These are phyloP conservation scores for Hirudo medicinalis DNA, from an alignment of 1,140 invertebrate genomes.

Conservation along the genomic window DNA sequence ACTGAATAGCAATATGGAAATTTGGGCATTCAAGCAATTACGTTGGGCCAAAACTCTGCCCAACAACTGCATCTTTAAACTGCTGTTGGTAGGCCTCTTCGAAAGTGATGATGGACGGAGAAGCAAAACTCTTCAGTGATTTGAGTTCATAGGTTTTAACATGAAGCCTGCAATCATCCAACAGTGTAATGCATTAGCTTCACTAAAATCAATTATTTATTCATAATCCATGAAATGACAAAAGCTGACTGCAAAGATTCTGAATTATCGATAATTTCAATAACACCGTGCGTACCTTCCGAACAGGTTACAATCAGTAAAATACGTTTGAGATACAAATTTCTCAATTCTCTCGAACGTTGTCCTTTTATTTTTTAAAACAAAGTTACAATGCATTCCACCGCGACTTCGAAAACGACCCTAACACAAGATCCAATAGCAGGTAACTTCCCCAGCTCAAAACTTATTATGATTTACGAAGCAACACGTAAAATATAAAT, in stretches of 20 bases:
- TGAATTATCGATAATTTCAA: constrained; percentile 11
- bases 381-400: constrained; percentile 17
- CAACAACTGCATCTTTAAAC: background rate
- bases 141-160: background rate
- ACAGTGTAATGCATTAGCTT: constrained; percentile 7
- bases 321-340: constrained; percentile 42
- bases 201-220: background rate
- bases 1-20: background rate
- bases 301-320: constrained; percentile 42
- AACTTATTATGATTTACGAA: background rate
- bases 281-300: constrained; percentile 29
- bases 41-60: background rate
- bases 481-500: background rate
- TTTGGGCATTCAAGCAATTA: too few relatives aligned
- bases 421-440: background rate
- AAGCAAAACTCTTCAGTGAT: background rate
- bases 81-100: constrained; percentile 7
- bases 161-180: constrained; percentile 11
- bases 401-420: background rate
- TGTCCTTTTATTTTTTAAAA: constrained; percentile 43
- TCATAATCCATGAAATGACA: background rate
- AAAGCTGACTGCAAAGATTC: background rate
- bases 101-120: background rate
- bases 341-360: constrained; percentile 45
- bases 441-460: background rate